phyloP scores from a whole-genome alignment of 2,797 vertebrate genomes.

The Rhabdomys pumilio region DNA sequence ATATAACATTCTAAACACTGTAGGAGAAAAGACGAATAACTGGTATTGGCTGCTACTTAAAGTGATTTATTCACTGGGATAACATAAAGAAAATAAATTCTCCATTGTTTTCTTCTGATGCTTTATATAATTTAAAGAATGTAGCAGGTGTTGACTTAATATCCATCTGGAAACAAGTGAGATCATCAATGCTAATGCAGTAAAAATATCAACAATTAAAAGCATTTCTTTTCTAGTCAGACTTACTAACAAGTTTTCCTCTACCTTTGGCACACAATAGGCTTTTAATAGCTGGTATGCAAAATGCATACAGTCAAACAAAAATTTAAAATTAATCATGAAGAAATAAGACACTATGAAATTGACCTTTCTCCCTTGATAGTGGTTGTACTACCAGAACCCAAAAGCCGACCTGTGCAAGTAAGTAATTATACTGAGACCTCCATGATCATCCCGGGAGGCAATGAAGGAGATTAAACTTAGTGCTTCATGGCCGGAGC shows the following conservation, averaged over 20 bases:
- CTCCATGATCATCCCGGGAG: background rate
- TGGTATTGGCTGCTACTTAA: background rate
- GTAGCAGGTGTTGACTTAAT: constrained; percentile 15
- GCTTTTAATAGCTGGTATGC: constrained; percentile 1
- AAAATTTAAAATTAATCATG: constrained; percentile 53
- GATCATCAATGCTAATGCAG: background rate
- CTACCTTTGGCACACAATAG: background rate
- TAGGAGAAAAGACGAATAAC: constrained; percentile 44
- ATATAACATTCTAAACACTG: constrained; percentile 1
- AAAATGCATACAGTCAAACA: constrained; percentile 59
- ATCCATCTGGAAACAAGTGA: background rate
- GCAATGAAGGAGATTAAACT: background rate
- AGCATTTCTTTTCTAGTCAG: constrained; percentile 35
- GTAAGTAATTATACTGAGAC: background rate
- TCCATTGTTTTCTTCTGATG: constrained; percentile 42
- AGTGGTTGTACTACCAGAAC: constrained; percentile 38
- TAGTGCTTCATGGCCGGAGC: background rate
- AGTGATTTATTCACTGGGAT: constrained; percentile 48
- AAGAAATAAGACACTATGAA: constrained; percentile 56
- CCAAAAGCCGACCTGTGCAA: constrained; percentile 1
- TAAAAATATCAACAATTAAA: constrained; percentile 65
- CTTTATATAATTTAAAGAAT: constrained; percentile 50
- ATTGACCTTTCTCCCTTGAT: constrained; percentile 11
- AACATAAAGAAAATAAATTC: constrained; percentile 56
- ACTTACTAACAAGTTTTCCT: background rate